Evolutionary conservation across 1,140 invertebrate genomes (phyloP), one percentile per base, ranked within the genome.

Genomic region (Stegodyphus dumicola): DNA sequence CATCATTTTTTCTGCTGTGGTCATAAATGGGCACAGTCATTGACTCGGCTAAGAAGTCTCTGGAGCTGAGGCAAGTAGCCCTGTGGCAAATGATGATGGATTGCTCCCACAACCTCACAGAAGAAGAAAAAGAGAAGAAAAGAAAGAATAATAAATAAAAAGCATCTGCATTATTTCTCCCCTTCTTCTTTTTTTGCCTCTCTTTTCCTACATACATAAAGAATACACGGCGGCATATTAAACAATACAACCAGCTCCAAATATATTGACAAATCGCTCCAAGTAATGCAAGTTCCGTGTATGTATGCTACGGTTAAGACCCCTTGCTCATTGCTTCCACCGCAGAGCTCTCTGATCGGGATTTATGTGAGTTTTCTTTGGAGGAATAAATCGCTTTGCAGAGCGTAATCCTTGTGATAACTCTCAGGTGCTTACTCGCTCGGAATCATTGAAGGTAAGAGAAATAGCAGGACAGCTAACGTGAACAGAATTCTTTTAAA

Each of bases 211-310:
- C 60, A 66, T 75, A 75, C 80, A 83, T 66, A 75, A 75, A 64
- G 71, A 53, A 75, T 65, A 70, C 71, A 11, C 71, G 70, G n/a
- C 60, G 48, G 56, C 54, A 83, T 83, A 83, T 83, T 83, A 83
- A 83, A 75, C 79, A 83, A 83, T 75, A 83, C 70, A 83, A 83
- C 67, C 80, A 83, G 33, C 33, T 75, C 54, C 71, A 83, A 66
- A 83, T 83, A 65, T 83, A 83, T 83, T 83, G 80, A 83, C 70
- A 83, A 75, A 75, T 83, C 80, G 70, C 71, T 66, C 49, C 7
- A 53, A 48, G 51, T 83, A 83, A 83, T 83, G 80, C 69, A 67
- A 48, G 80, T 83, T 83, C 52, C 80, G 13, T 83, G 80, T 83
- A 83, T 67, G 80, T 67, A 33, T 60, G 49, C 51, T 64, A 73